Base-by-base conservation (phyloP, 2,888 invertebrate species). In the Ypsolopha sequella region DNA sequence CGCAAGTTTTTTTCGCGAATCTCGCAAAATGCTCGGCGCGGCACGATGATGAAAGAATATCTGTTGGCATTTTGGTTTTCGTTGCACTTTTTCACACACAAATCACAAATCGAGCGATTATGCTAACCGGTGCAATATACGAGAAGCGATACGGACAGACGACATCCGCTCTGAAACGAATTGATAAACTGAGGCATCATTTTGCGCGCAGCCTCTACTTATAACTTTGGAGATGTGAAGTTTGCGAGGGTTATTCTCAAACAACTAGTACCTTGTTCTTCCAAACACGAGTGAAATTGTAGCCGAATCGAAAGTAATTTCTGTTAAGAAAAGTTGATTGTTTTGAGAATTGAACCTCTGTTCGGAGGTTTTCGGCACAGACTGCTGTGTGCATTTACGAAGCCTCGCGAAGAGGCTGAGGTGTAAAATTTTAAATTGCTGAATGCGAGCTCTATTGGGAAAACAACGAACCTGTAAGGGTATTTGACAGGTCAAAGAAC, bases 21-120 rank as follows among this genome's bases (percentile, higher is more conserved):
- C 63, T 62, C 70, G 82, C 60, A 76, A 88, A 73, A 68, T 77
- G 68, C 65, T 75, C 76, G 39, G 67, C 58, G 43, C 64, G 70
- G 58, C 71, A 76, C 52, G 67, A 62, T 51, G 58, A 65, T 51
- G 80, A 56, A 70, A 78, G 75, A 49, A 81, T 66, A 62, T 81
- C 78, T 35, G 76, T 73, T 58, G 81, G 80, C 81, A 81, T 81
- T 69, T 67, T 63, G 64, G 7, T 11, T 34, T 46, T 10, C 8
- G 8, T 14, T 14, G 43, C 43, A 14, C 43, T 43, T 43, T 8
- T 43, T n/a, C n/a, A n/a, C n/a, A n/a, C 11, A 43, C 43, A 43
- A 66, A n/a, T n/a, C 24, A 68, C 67, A 69, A 60, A 46, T n/a
- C 36, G 48, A 11, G 33, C 46, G 46, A 8, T 34, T 33, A 13